Base-by-base conservation (phyloP, 2,888 invertebrate species). In the Chymomyza fuscimana region DNA sequence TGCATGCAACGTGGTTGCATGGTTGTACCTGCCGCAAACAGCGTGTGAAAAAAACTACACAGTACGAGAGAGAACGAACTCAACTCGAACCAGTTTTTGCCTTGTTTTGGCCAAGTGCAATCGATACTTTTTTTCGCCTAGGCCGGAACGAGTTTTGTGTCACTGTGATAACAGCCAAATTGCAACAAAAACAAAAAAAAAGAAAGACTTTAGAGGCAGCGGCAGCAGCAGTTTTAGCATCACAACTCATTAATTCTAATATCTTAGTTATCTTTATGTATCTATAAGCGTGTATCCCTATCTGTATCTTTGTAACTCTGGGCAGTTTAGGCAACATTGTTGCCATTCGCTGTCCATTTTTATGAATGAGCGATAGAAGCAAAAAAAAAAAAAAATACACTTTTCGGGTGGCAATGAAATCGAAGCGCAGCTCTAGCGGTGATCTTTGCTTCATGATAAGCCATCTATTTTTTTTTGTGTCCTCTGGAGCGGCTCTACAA, bases 201-300 rank as follows among this genome's bases (percentile, higher is more conserved):
- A 1, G 5, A 7, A 32, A 32, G 25, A 32, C 32, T 32, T 7
- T 5, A 32, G 32, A 15, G 52, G 65, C 65, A 66, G 71, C 58
- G 25, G 52, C 62, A 25, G 63, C 50, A n/a, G 19, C 22, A 32
- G 32, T 7, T 32, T 56, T 56, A 7, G 32, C 52, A 5, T n/a
- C 19, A 46, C 19, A 58, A 74, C 80, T 79, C 83, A 84, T 84
- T 86, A 86, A 78, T 79, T 82, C 86, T 81, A 84, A 84, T 84
- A 86, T 84, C 82, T 78, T 69, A 70, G 78, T 74, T 82, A 83
- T 83, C 83, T 83, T 83, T 83, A 83, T 83, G 86, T 65, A 84
- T 84, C 86, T 78, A 46, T 46, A 46, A 46, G 40, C 40, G 40
- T 46, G 72, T 73, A 80, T 81, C 77, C 69, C 54, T 15, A 36